Evolutionary conservation across 2,113 vertebrate genomes (phyloP).

Genomic region (Dipodomys merriami): DNA sequence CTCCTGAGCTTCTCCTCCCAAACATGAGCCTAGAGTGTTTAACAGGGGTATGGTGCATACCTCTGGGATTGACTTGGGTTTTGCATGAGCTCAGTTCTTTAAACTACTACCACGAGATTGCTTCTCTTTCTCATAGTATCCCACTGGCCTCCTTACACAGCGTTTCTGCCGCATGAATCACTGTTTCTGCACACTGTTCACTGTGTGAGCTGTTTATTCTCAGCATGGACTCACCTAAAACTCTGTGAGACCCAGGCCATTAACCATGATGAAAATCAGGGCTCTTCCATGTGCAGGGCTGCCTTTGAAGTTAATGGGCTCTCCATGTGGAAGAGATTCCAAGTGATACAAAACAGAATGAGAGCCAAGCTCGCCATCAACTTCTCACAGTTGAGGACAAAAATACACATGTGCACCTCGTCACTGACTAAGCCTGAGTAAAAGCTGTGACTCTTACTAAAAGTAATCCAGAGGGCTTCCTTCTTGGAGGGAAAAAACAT

Average conservation of each 20-base stretch:
- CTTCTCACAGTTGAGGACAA: conserved; percentile 61
- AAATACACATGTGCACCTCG: neutral
- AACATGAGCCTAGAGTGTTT: neutral
- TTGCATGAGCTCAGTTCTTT: neutral
- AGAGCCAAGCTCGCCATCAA: conserved; percentile 25
- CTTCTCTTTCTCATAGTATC: neutral
- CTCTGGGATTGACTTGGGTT: neutral
- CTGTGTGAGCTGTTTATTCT: conserved; percentile 65
- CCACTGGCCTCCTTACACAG: neutral
- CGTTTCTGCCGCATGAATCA: neutral
- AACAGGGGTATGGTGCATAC: neutral
- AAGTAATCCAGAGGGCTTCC: conserved; percentile 29
- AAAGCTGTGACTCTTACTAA: conserved; percentile 19
- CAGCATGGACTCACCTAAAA: conserved; percentile 68
- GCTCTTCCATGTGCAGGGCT: conserved; percentile 67
- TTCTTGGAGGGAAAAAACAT: neutral
- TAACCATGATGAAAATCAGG: conserved; percentile 77
- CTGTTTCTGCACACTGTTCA: conserved; percentile 20
- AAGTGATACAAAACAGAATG: conserved; percentile 74
- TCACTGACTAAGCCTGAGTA: conserved; percentile 12
- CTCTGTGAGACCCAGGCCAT: conserved; percentile 62
- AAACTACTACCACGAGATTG: neutral
- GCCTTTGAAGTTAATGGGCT: conserved; percentile 76
- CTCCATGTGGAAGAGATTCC: conserved; percentile 80
- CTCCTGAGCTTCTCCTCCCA: neutral